These are phyloP conservation scores for Tenthredo scrophulariae DNA, from an alignment of 2,888 invertebrate genomes.

Conservation along the genomic window DNA sequence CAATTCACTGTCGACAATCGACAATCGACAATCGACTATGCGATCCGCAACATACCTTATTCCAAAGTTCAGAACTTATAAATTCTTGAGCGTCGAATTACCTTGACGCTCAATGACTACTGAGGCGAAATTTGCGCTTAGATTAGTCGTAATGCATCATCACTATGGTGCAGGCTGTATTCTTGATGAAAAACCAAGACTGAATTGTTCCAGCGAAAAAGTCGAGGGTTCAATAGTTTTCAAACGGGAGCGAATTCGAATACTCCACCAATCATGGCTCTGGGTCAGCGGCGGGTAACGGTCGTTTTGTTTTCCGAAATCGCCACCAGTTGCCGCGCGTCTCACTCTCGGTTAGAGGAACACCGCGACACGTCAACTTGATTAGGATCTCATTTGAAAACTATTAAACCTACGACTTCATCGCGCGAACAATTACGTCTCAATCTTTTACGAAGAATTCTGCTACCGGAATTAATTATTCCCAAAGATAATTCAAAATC, in stretches of 20 bases:
- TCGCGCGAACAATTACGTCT: background rate
- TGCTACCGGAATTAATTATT: background rate
- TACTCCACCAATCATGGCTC: background rate
- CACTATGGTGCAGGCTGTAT: background rate
- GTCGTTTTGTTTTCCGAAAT: background rate
- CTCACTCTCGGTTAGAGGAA: background rate
- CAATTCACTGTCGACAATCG: slow-evolving; percentile 32
- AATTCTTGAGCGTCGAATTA: background rate
- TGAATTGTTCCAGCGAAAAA: background rate
- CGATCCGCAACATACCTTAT: background rate
- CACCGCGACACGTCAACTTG: background rate
- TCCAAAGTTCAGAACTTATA: slow-evolving; percentile 21
- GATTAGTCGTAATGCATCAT: too few species aligned
- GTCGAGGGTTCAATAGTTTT: background rate
- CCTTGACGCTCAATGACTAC: background rate
- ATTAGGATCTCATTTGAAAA: background rate
- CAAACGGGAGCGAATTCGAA: background rate
- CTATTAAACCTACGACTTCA: too few species aligned
- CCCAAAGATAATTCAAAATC: background rate
- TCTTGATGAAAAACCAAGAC: background rate
- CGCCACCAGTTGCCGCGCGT: background rate
- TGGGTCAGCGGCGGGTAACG: background rate
- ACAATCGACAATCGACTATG: slow-evolving; percentile 11
- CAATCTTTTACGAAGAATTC: background rate
- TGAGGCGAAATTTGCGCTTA: background rate